Percentiles rank a stretch among this genome's conserved stretches.
These are phyloP conservation scores for Drosophila sturtevanti DNA, from an alignment of 1,140 invertebrate genomes.

Conservation along the genomic window DNA sequence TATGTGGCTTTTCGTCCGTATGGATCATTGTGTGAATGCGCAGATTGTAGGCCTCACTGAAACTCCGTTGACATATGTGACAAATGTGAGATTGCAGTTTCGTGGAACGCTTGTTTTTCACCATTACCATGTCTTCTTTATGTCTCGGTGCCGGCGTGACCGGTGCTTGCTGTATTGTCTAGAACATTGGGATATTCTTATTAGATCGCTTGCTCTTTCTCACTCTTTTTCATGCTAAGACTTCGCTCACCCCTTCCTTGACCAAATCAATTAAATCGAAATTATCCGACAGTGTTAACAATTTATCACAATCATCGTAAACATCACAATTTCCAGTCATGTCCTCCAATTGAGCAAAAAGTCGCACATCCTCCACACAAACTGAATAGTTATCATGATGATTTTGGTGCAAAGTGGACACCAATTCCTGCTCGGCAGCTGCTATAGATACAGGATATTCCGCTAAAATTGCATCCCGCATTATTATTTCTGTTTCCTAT, in stretches of 20 bases:
- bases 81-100: constrained; percentile 28
- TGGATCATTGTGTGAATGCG: constrained; percentile 75
- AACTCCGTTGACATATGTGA: constrained; percentile 48
- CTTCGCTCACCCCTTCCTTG: constrained; percentile 15
- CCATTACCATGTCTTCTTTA: neutral
- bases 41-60: constrained; percentile 65
- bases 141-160: neutral
- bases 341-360: constrained; percentile 49
- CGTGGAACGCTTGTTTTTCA: neutral
- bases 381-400: constrained; percentile 28
- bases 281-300: neutral
- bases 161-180: neutral
- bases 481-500: neutral
- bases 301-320: too few relatives aligned
- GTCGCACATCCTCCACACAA: constrained; percentile 50
- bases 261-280: constrained; percentile 19
- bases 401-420: neutral
- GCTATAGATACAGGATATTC: neutral
- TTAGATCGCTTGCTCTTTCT: neutral
- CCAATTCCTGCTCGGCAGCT: constrained; percentile 11
- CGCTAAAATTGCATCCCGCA: neutral
- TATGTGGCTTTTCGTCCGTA: constrained; percentile 74
- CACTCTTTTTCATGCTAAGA: neutral
- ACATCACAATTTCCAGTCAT: constrained; percentile 2
- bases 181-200: neutral